phyloP scores from a whole-genome alignment of 2,888 invertebrate genomes.

The Tuberolachnus salignus region DNA sequence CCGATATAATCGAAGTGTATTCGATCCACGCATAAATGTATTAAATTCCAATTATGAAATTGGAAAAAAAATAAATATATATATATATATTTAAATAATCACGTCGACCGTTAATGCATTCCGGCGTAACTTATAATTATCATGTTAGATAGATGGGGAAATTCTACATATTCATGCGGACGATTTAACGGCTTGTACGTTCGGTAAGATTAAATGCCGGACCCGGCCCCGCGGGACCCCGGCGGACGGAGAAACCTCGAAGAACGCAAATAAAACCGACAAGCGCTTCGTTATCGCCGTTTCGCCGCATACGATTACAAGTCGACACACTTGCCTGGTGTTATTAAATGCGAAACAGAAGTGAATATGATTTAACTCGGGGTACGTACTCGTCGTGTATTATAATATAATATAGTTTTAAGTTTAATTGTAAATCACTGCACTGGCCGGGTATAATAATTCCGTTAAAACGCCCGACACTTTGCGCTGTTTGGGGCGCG shows the following conservation, averaged over 20 bases:
- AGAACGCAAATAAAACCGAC: too few relatives aligned
- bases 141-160: too few relatives aligned
- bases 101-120: too few relatives aligned
- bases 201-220: background rate
- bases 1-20: too few relatives aligned
- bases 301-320: background rate
- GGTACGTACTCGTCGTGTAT: background rate
- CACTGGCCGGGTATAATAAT: constrained; percentile 13
- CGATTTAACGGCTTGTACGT: background rate
- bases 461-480: constrained; percentile 28
- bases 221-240: too few relatives aligned
- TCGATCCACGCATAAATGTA: too few relatives aligned
- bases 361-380: constrained; percentile 33
- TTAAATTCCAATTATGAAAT: too few relatives aligned
- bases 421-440: constrained; percentile 46
- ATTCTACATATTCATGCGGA: background rate
- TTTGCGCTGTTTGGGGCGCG: background rate
- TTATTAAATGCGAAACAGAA: constrained; percentile 35
- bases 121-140: too few relatives aligned
- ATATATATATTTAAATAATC: too few relatives aligned
- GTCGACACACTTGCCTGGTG: background rate
- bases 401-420: constrained; percentile 5
- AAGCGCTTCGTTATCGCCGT: background rate
- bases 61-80: too few relatives aligned
- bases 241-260: background rate